Base-by-base conservation (phyloP, 2,113 vertebrate species). In the Malurus melanocephalus region DNA sequence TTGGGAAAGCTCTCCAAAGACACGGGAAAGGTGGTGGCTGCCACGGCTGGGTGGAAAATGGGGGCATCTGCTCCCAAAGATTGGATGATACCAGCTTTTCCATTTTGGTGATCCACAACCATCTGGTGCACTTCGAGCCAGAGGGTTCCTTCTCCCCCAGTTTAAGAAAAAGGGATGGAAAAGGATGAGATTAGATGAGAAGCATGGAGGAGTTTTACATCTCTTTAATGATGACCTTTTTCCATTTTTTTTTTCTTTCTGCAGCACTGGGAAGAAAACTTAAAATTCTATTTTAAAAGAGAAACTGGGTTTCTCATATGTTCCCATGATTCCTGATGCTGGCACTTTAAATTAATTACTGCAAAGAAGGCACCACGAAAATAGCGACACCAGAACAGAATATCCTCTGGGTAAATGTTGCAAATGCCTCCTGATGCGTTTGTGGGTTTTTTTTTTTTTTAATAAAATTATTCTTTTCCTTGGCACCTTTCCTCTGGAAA, bases 291-390 rank as follows among this genome's bases (percentile, higher is more conserved):
- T 89, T 94, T 93, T 91, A 87, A 86, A 92, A 88, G 45, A 35
- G 66, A 88, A 93, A 61, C 61, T 38, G 64, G 33, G 68, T 83
- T 91, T 86, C 42, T 88, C 65, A 55, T 75, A 77, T 75, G 57
- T 89, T 95, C 90, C 73, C 88, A 88, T 88, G 61, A 84, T 88
- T 95, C 82, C 83, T 74, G 53, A 83, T 51, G 68, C 77, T 91
- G 62, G 85, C 73, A 77, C 90, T 72, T 95, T 78, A 73, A 96
- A 93, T 93, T 93, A 95, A 94, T 93, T 75, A 79, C 51, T 68
- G 83, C 45, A 78, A 82, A 77, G 79, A 92, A 92, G 61, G 46
- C 65, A 84, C 73, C 61, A 53, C 5, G 0, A 86, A 91, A 89
- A 93, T 76, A 92, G 78, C 2, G 2, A 76, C 38, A 92, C 53